Evolutionary conservation across 2,113 vertebrate species (phyloP), one percentile per base, ranked within the genome.

Genomic region (Rattus rattus): DNA sequence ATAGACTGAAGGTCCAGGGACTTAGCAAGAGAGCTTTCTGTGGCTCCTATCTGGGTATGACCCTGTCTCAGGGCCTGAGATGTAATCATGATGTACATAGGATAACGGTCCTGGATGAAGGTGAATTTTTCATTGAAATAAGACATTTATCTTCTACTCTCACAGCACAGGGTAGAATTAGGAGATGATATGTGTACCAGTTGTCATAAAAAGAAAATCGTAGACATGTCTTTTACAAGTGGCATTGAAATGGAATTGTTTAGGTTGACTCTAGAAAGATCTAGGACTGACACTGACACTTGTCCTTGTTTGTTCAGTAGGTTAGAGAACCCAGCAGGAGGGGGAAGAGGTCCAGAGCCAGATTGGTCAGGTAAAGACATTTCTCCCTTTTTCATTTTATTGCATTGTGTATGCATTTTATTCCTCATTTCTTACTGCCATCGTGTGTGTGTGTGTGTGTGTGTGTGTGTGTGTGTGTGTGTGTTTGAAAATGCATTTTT

Each of bases 201-300:
- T 83, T 65, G 59, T 14, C 47, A 56, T 5, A n/a, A n/a, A 77
- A 65, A 20, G 59, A 19, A 77, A 47, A 8, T 17, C 43, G 76
- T 72, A 93, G 19, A 80, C 69, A 92, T 80, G 33, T 88, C 86
- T 95, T 91, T 94, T 94, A 95, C 59, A 96, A 87, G 79, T 93
- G 95, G 96, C 87, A 67, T 79, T 59, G 79, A 90, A 75, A 70
- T 63, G 69, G 24, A 90, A 30, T 84, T 24, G 54, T 72, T 76
- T 54, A 54, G 52, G 47, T 19, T 47, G 30, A n/a, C 24, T 75
- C 54, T 54, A 75, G 90, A 88, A 92, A 1, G 20, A 81, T 26
- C 54, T 36, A 19, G n/a, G 43, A 43, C 19, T 52, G 5, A 81
- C 65, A 39, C 30, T 54, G 43, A 43, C 43, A 43, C 43, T 43